Percentiles rank a stretch among this genome's conserved stretches.
phyloP scores from a whole-genome alignment of 30 jellyfish, hydroid and myxozoan species.

The Hydra vulgaris region DNA sequence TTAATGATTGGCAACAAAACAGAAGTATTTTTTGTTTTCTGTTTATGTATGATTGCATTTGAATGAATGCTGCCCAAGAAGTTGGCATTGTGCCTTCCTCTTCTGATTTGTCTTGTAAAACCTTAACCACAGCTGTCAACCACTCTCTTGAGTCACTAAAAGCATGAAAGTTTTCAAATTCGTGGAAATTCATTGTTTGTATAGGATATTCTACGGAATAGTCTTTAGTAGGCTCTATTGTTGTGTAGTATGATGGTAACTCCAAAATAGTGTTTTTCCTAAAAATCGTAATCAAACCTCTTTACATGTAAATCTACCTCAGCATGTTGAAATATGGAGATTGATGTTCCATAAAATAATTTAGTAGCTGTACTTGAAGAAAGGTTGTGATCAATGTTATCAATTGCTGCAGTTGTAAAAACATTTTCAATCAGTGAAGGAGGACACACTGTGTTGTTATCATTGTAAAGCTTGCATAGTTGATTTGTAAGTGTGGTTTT shows the following conservation, averaged over 20 bases:
- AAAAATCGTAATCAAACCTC: neutral
- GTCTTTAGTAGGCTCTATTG: neutral
- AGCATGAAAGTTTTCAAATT: neutral
- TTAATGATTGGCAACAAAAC: conserved; percentile 1
- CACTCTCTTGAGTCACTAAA: conserved; percentile 1
- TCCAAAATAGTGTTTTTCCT: neutral
- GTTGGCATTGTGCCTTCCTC: neutral
- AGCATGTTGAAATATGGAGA: conserved; percentile 4
- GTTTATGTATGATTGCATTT: neutral
- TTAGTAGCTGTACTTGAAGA: too few species aligned
- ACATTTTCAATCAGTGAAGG: too few species aligned
- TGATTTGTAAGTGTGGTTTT: too few species aligned
- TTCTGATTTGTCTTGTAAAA: neutral
- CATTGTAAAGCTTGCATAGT: too few species aligned
- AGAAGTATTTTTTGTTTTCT: too few species aligned
- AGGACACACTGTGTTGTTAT: too few species aligned
- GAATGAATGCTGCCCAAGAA: conserved; percentile 1
- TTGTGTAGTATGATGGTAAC: conserved; percentile 5
- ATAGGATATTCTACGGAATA: conserved; percentile 1
- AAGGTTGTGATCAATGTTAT: too few species aligned
- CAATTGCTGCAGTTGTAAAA: too few species aligned
- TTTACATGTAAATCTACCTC: neutral
- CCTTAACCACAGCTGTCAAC: conserved; percentile 2
- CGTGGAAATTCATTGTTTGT: too few species aligned
- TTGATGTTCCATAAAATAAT: too few species aligned